A percentile compares a stretch with the other conserved stretches of the same genome.
These are phyloP conservation scores for Phoxinus phoxinus DNA, from an alignment of 2,113 vertebrate genomes.

Conservation along the genomic window DNA sequence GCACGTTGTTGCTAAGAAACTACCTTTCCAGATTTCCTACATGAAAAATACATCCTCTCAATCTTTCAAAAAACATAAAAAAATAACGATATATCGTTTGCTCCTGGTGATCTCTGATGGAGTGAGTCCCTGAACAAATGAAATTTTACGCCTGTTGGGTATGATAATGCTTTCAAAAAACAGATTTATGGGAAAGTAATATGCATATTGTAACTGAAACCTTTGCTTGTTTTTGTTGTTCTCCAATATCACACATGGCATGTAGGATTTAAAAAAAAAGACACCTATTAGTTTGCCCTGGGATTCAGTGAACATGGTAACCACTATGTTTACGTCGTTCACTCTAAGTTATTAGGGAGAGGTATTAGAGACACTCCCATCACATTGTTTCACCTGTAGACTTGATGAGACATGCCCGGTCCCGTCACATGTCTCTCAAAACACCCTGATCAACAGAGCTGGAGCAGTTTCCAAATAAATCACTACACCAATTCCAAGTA, in stretches of 20 bases:
- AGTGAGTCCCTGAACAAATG: constrained; percentile 11
- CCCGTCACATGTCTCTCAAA: constrained; percentile 40
- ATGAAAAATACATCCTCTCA: constrained; percentile 62
- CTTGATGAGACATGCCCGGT: constrained; percentile 67
- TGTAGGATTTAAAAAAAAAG: neutral
- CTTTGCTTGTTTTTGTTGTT: constrained; percentile 6
- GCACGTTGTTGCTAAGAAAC: constrained; percentile 81
- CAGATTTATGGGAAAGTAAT: neutral
- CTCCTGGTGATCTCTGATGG: constrained; percentile 39
- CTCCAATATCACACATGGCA: constrained; percentile 17
- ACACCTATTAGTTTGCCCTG: constrained; percentile 42
- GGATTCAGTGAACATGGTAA: neutral
- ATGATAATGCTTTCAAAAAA: neutral
- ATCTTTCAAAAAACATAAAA: constrained; percentile 57
- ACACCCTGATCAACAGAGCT: neutral
- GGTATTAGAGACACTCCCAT: constrained; percentile 55
- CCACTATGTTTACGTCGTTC: constrained; percentile 32
- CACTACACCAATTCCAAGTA: neutral
- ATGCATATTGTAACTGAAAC: neutral
- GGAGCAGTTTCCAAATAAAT: neutral
- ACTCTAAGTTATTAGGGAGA: constrained; percentile 64
- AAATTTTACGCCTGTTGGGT: constrained; percentile 34
- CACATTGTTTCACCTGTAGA: constrained; percentile 64
- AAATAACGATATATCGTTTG: neutral
- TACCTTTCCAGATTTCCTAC: constrained; percentile 77